These are phyloP conservation scores for Decapterus maruadsi DNA, from an alignment of 2,797 vertebrate species.

Conservation along the genomic window DNA sequence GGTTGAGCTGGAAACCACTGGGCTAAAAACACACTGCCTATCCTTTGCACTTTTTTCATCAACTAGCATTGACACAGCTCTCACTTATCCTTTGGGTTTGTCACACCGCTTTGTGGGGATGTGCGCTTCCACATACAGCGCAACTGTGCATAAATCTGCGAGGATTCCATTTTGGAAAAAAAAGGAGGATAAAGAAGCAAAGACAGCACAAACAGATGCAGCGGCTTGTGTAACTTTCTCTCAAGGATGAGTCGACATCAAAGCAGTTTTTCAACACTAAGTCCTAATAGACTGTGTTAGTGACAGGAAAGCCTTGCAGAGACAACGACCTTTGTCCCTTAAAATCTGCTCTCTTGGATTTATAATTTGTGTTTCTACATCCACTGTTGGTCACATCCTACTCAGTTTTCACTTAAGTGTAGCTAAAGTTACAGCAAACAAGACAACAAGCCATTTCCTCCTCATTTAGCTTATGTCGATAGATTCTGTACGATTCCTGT, in stretches of 20 bases:
- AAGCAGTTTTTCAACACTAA: constrained; percentile 57
- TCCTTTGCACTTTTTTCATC: constrained; percentile 48
- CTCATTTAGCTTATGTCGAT: neutral
- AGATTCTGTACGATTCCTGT: neutral
- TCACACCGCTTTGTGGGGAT: constrained; percentile 33
- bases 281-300: constrained; percentile 48
- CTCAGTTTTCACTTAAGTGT: constrained; percentile 9
- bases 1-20: constrained; percentile 41
- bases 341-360: constrained; percentile 37
- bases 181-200: constrained; percentile 25
- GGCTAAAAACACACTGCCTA: constrained; percentile 51
- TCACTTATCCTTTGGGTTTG: constrained; percentile 39
- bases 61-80: constrained; percentile 30
- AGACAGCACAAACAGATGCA: constrained; percentile 25
- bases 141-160: constrained; percentile 31
- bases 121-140: constrained; percentile 15
- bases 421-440: constrained; percentile 24
- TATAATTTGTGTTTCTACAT: constrained; percentile 32
- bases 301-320: constrained; percentile 52
- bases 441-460: constrained; percentile 8
- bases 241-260: constrained; percentile 68
- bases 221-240: constrained; percentile 36
- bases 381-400: constrained; percentile 14
- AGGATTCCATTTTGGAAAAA: constrained; percentile 45
- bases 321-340: constrained; percentile 38